Base-by-base conservation (phyloP, 2,113 vertebrate species). In the Scopus umbretta region DNA sequence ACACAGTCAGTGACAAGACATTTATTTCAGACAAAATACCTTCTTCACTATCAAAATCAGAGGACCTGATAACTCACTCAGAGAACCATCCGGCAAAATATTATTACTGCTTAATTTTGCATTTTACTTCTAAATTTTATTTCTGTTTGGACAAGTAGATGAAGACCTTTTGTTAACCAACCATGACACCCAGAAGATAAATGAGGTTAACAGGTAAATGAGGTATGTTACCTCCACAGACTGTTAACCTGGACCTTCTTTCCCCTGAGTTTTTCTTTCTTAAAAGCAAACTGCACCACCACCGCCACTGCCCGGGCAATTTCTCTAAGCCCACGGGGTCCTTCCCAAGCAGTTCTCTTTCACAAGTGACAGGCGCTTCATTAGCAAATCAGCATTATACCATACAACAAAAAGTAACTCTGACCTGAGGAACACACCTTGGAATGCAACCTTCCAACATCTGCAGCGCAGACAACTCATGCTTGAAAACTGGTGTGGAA, bases 231-330 rank as follows among this genome's bases (percentile, higher is more conserved):
- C 42, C 58, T 67, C 42, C 80, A 21, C 29, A 40, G 34, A 25
- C 17, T 21, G 8, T 29, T 61, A 62, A 21, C 63, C 38, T 14
- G 49, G 34, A 72, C 23, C 68, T 90, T 22, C 74, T 19, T 16
- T 34, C 32, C 67, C 38, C 32, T 5, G 20, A 34, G 7, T 49
- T 76, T 36, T 49, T 32, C 38, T 52, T 53, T 27, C 49, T 66
- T 63, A 17, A 43, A 59, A 70, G 61, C 65, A n/a, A 86, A 50
- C 43, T 32, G 30, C 47, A 49, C 14, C 47, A 49, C 7, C 40
- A 18, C 27, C 40, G 16, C 27, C 16, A 9, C 27, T 1, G 3
- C 21, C 32, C 1, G 0, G 36, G 47, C 25, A 10, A 36, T 6
- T 16, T 38, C 58, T 59, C n/a, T 1, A 16, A 80, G 73, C 62